phyloP scores from a whole-genome alignment of 2,888 invertebrate species.

The Melieria picta region DNA sequence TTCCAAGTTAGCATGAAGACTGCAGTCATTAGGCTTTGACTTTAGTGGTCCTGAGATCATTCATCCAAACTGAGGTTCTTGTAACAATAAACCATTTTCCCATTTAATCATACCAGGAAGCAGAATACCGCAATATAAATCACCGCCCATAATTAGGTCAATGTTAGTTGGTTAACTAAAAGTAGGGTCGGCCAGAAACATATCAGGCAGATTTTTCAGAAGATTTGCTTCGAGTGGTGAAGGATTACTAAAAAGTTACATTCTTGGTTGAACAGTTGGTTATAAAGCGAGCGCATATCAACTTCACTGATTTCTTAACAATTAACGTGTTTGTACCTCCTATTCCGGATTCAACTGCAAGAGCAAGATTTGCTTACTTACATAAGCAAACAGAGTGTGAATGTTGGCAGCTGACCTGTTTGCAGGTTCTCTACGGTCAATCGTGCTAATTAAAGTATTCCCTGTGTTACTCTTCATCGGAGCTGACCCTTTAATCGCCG shows the following conservation, averaged over 20 bases:
- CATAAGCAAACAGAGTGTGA: neutral
- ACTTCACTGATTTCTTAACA: constrained; percentile 7
- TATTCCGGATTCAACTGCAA: constrained; percentile 15
- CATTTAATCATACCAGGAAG: constrained; percentile 28
- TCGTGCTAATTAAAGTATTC: neutral
- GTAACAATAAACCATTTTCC: constrained; percentile 28
- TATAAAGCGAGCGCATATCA: constrained; percentile 11
- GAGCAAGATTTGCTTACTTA: constrained; percentile 1
- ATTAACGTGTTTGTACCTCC: neutral
- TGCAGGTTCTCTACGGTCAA: neutral
- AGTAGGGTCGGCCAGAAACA: constrained; percentile 25
- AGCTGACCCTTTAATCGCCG: neutral
- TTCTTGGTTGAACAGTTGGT: neutral
- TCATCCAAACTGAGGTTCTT: constrained; percentile 37
- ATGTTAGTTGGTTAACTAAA: constrained; percentile 23
- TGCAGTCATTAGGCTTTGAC: neutral
- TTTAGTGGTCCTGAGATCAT: constrained; percentile 14
- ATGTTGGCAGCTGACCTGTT: neutral
- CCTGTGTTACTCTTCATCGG: neutral
- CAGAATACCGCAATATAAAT: constrained; percentile 25
- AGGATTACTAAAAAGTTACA: constrained; percentile 7
- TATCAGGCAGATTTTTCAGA: constrained; percentile 11
- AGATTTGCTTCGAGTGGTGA: neutral
- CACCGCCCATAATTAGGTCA: constrained; percentile 28
- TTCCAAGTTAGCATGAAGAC: constrained; percentile 23